Conservation (phyloP, 1,140 invertebrate genomes). For the Drosophila suzukii region DNA sequence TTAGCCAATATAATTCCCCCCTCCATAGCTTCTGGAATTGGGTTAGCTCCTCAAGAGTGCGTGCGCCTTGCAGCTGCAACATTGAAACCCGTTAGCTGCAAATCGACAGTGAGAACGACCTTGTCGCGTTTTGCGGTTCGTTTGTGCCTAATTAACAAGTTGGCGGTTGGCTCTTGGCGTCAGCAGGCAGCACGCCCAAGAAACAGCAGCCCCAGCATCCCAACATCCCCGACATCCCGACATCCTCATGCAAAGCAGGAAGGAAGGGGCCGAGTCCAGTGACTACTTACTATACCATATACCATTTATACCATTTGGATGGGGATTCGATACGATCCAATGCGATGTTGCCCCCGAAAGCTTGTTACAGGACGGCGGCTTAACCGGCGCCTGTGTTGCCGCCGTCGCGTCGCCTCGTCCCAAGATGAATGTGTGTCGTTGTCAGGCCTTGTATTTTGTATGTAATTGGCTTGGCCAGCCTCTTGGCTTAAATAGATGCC, state of each 20-base stretch:
- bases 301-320: not conserved
- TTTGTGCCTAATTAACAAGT: slow-evolving; percentile 77
- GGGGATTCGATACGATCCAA: slow-evolving; percentile 8
- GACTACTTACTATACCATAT: not conserved
- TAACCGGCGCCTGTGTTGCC: slow-evolving; percentile 48
- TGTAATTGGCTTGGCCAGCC: slow-evolving; percentile 71
- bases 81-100: slow-evolving; percentile 26
- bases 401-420: slow-evolving; percentile 40
- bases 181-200: slow-evolving; percentile 49
- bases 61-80: slow-evolving; percentile 4
- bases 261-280: slow-evolving; percentile 4
- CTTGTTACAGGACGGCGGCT: slow-evolving; percentile 61
- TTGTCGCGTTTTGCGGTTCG: slow-evolving; percentile 43
- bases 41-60: not conserved
- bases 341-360: slow-evolving; percentile 51
- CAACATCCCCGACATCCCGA: not conserved
- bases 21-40: not conserved
- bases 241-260: slow-evolving; percentile 49
- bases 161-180: slow-evolving; percentile 37
- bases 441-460: slow-evolving; percentile 81
- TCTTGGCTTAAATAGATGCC: not conserved
- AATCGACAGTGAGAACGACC: slow-evolving; percentile 38
- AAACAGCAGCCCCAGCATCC: not conserved
- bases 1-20: too few species aligned
- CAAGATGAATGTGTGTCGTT: slow-evolving; percentile 79